Evolutionary conservation across 2,113 vertebrate genomes (phyloP).

Genomic region (Hyaena hyaena): DNA sequence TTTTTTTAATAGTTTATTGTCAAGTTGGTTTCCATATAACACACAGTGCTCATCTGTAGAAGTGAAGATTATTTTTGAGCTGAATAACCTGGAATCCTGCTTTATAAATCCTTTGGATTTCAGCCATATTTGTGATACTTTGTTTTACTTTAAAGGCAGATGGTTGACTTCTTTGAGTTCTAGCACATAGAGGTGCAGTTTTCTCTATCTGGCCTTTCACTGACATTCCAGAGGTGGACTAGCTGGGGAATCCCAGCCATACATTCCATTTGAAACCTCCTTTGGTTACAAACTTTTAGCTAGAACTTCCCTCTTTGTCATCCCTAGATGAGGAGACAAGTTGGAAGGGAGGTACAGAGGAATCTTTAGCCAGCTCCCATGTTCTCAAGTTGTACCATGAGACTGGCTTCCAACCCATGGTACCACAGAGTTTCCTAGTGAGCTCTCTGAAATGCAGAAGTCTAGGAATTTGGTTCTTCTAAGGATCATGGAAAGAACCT

Average conservation of each 20-base stretch:
- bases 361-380: not conserved
- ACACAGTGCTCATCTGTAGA: not conserved
- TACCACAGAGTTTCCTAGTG: not conserved
- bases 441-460: not conserved
- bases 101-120: not conserved
- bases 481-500: not conserved
- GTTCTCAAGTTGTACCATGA: not conserved
- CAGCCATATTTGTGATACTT: not conserved
- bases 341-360: not conserved
- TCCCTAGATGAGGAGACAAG: not conserved
- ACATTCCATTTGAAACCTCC: not conserved
- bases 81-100: not conserved
- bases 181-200: not conserved
- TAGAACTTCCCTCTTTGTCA: not conserved
- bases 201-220: not conserved
- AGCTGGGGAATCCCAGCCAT: not conserved
- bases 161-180: not conserved
- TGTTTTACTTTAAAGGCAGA: not conserved
- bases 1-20: too few species aligned
- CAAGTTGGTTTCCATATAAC: too few species aligned
- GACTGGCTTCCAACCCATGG: not conserved
- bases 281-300: not conserved
- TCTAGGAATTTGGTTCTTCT: not conserved
- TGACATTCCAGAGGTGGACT: not conserved
- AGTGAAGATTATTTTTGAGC: not conserved